Evolutionary conservation across 30 jellyfish, hydroid and myxozoan genomes (phyloP).

Genomic region (Aurelia aurita complex sp. Pacific): DNA sequence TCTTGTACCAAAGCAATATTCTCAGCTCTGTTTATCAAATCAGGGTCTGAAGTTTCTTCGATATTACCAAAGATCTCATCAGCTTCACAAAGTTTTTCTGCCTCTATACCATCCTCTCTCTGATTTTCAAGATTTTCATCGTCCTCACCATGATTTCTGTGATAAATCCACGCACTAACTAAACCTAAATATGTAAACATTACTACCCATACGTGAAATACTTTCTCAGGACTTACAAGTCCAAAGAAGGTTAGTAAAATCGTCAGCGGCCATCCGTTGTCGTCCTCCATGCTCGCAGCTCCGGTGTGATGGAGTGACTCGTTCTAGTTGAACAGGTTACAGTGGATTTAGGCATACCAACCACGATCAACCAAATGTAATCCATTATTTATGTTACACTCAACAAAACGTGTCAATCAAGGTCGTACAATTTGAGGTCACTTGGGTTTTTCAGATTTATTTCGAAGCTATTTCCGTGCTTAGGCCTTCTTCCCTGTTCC

Average conservation of each 20-base stretch:
- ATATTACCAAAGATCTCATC: background rate
- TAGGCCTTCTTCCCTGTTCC: conserved; percentile 19
- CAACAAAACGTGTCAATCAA: conserved; percentile 55
- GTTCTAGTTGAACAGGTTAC: conserved; percentile 14
- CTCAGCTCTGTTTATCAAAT: conserved; percentile 23
- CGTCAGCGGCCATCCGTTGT: background rate
- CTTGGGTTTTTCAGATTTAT: background rate
- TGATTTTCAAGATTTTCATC: background rate
- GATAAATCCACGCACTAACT: conserved; percentile 61
- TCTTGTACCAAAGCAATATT: background rate
- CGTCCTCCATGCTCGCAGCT: background rate
- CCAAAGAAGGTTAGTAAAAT: conserved; percentile 32
- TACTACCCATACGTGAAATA: conserved; percentile 45
- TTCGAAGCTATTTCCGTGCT: background rate
- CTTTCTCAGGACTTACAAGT: conserved; percentile 14
- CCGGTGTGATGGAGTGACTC: no score
- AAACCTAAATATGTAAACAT: conserved; percentile 63
- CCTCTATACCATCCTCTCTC: no score
- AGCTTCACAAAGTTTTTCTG: background rate
- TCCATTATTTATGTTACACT: conserved; percentile 50
- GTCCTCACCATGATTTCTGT: conserved; percentile 39
- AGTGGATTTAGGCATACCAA: conserved; percentile 24
- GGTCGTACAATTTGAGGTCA: conserved; percentile 7
- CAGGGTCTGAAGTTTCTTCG: conserved; percentile 1
- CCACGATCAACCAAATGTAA: conserved; percentile 23